A percentile compares a stretch with the other conserved stretches of the same genome.
Conservation (phyloP, 2,888 invertebrate genomes). For the Sinelater perroti region DNA sequence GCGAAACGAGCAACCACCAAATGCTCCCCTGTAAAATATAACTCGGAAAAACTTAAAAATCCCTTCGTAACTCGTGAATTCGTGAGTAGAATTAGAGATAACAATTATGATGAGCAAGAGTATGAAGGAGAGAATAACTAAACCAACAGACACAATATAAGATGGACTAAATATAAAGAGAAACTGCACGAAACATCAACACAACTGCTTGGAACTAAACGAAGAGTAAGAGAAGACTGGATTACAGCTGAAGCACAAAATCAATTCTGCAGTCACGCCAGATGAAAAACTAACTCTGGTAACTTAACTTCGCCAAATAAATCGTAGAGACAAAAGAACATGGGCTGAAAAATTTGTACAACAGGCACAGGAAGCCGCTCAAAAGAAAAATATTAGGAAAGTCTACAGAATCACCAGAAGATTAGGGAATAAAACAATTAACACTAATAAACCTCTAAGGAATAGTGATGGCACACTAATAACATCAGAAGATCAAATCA, state of each 20-base stretch:
- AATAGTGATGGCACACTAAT: constrained; percentile 1
- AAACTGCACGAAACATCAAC: not conserved
- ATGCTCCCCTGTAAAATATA: too few relatives aligned
- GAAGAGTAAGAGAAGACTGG: not conserved
- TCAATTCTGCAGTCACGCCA: not conserved
- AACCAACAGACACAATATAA: too few relatives aligned
- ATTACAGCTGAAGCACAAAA: not conserved
- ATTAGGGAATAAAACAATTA: constrained; percentile 3
- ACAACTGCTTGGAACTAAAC: not conserved
- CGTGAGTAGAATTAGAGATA: too few relatives aligned
- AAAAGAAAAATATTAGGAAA: constrained; percentile 2
- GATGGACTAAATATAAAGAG: not conserved
- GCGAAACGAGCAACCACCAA: too few relatives aligned
- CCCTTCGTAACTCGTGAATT: too few relatives aligned
- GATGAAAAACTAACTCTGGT: not conserved
- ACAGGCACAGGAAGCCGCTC: not conserved
- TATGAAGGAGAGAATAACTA: too few relatives aligned
- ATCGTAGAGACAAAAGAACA: not conserved
- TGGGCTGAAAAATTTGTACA: not conserved
- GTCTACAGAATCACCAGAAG: constrained; percentile 1
- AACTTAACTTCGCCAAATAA: constrained; percentile 1
- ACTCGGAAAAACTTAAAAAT: too few relatives aligned
- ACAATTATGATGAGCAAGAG: too few relatives aligned
- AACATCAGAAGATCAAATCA: constrained; percentile 4
- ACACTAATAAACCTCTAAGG: constrained; percentile 1